phyloP scores from a whole-genome alignment of 1,140 invertebrate species.

The Marisa cornuarietis region DNA sequence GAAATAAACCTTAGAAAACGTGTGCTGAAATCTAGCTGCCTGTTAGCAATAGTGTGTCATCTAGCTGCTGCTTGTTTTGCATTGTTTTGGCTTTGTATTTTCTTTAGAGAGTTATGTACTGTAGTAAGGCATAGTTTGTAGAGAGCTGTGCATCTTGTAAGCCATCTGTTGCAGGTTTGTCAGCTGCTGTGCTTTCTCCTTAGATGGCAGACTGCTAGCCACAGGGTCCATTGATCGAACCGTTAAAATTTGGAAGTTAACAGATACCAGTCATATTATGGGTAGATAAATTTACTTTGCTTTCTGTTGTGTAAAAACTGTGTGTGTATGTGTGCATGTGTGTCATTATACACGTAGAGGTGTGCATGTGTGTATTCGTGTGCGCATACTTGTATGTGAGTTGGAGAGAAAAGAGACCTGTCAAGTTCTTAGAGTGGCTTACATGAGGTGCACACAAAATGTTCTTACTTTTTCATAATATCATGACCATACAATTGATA shows the following conservation, averaged over 20 bases:
- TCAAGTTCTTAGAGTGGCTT: no score
- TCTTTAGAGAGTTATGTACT: background rate
- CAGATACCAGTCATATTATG: constrained; percentile 53
- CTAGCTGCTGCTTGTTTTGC: background rate
- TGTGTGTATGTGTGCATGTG: background rate
- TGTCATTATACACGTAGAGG: background rate
- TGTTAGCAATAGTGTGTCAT: no score
- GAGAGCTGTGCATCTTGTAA: background rate
- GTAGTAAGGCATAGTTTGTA: background rate
- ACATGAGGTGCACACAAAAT: no score
- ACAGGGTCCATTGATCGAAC: constrained; percentile 80
- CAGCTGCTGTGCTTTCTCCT: constrained; percentile 77
- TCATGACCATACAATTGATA: no score
- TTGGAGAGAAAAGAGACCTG: background rate
- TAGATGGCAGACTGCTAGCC: constrained; percentile 73
- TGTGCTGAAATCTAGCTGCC: no score
- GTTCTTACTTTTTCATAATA: no score
- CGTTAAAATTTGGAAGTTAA: constrained; percentile 72
- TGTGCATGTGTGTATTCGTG: no score
- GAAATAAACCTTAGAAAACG: no score
- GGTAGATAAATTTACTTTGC: constrained; percentile 30
- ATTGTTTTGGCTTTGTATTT: background rate
- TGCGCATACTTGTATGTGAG: background rate
- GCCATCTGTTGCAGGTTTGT: constrained; percentile 70
- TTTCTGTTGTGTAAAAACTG: background rate